These are phyloP conservation scores for Aphelenchoides fujianensis DNA, from an alignment of 1,140 invertebrate genomes.

Conservation along the genomic window DNA sequence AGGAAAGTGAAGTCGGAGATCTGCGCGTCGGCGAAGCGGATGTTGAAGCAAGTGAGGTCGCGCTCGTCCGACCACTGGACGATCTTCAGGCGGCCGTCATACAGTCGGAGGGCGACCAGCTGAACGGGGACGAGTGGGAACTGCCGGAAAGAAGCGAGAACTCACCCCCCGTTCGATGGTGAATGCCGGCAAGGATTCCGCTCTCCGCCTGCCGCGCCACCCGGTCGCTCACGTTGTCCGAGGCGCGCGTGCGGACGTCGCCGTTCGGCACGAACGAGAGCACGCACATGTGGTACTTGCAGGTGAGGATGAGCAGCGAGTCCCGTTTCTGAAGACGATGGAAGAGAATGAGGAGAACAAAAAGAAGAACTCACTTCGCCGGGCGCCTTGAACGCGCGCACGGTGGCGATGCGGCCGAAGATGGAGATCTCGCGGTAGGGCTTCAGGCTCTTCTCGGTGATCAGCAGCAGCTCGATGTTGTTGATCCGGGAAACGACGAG, in stretches of 20 bases:
- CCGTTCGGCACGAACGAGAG: constrained; percentile 80
- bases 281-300: constrained; percentile 79
- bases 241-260: constrained; percentile 89
- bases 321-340: constrained; percentile 69
- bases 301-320: constrained; percentile 84
- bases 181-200: constrained; percentile 82
- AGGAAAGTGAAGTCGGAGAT: constrained; percentile 54
- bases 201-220: constrained; percentile 74
- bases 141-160: constrained; percentile 3
- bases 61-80: constrained; percentile 58
- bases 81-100: constrained; percentile 95
- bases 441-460: constrained; percentile 89
- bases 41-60: constrained; percentile 52
- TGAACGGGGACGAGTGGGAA: constrained; percentile 31
- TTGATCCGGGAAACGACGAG: constrained; percentile 91
- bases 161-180: constrained; percentile 82
- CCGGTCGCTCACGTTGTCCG: constrained; percentile 86
- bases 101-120: constrained; percentile 83
- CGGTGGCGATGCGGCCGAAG: constrained; percentile 87
- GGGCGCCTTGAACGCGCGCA: constrained; percentile 84
- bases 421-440: constrained; percentile 88
- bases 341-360: no score
- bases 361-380: constrained; percentile 53
- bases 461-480: constrained; percentile 88
- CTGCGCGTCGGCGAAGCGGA: constrained; percentile 56